A percentile compares a stretch with the other conserved stretches of the same genome.
Conservation (phyloP, 2,113 vertebrate genomes). For the Microcebus griseorufus region DNA sequence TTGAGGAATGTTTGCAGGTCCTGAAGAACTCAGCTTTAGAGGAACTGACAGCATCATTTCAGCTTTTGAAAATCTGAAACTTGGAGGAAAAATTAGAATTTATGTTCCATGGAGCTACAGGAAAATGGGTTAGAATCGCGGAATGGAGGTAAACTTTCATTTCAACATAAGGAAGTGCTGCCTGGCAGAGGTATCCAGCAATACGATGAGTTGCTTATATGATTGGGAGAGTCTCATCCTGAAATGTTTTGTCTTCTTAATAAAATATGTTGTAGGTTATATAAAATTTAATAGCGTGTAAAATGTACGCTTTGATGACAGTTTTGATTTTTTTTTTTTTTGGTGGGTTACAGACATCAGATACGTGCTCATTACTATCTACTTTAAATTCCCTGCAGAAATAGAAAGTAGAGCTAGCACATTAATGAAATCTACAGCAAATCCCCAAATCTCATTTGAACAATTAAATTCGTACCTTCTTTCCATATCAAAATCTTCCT, state of each 20-base stretch:
- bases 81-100: not conserved
- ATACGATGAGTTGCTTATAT: not conserved
- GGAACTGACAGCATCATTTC: not conserved
- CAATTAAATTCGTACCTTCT: slow-evolving; percentile 4
- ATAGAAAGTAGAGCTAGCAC: not conserved
- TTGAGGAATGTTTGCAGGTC: not conserved
- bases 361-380: not conserved
- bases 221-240: not conserved
- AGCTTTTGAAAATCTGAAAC: not conserved
- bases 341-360: not conserved
- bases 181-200: not conserved
- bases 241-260: slow-evolving; percentile 31
- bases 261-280: not conserved
- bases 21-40: not conserved
- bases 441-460: slow-evolving; percentile 3
- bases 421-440: slow-evolving; percentile 8
- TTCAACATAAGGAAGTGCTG: not conserved
- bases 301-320: not conserved
- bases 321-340: not conserved
- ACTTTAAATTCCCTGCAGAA: not conserved
- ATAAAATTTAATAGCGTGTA: not conserved
- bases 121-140: not conserved
- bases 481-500: not conserved
- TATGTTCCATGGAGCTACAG: not conserved
- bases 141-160: not conserved